Conservation (phyloP, 2,113 vertebrate genomes). For the Dendrocopos noguchii region DNA sequence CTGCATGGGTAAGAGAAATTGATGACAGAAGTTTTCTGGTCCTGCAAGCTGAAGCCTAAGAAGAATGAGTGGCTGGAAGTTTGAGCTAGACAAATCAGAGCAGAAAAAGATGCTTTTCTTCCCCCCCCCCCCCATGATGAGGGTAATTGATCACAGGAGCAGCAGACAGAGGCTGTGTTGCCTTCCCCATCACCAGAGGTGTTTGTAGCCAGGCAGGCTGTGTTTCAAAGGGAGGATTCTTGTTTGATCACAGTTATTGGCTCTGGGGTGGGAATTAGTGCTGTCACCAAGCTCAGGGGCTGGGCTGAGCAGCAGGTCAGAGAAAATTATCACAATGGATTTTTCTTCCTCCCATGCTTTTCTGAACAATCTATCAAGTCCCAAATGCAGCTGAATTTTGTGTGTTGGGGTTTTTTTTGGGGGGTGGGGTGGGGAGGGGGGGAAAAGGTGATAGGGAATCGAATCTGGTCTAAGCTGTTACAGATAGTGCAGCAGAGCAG, state of each 20-base stretch:
- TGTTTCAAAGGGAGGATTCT: background rate
- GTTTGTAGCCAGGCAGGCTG: rapidly evolving
- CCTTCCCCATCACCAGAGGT: rapidly evolving
- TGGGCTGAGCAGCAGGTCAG: background rate
- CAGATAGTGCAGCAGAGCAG: constrained; percentile 36
- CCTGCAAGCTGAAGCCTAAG: background rate
- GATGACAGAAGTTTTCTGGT: background rate
- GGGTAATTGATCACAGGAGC: background rate
- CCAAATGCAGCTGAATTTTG: background rate
- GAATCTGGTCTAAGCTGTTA: background rate
- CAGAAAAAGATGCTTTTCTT: background rate
- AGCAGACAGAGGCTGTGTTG: background rate
- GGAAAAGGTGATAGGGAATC: background rate
- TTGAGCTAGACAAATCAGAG: rapidly evolving
- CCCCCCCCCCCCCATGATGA: background rate
- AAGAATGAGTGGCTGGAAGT: background rate
- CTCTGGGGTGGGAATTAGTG: background rate
- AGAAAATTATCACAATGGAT: background rate
- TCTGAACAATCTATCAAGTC: constrained; percentile 10
- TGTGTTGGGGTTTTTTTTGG: background rate
- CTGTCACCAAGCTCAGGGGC: background rate
- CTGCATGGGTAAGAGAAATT: background rate
- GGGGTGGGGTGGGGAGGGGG: background rate
- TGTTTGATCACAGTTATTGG: background rate
- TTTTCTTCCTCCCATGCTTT: background rate